Evolutionary conservation across 2,113 vertebrate genomes (phyloP).

Genomic region (Bujurquina vittata): DNA sequence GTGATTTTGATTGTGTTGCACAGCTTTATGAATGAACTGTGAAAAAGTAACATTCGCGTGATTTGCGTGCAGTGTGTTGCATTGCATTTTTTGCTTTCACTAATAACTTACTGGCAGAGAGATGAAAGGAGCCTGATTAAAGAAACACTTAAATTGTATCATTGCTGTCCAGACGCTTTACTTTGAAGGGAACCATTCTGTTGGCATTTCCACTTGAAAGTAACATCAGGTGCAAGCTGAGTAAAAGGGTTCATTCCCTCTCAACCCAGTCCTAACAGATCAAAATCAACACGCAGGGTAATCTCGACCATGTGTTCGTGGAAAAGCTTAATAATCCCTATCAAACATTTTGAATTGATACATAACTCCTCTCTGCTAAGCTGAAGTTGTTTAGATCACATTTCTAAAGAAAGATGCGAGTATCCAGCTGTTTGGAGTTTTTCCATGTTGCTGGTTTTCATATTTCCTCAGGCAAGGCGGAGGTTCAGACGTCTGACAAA

Average conservation of each 20-base stretch:
- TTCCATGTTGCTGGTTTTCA: background rate
- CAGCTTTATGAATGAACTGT: background rate
- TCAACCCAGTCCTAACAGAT: background rate
- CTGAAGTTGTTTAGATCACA: background rate
- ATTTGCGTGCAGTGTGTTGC: background rate
- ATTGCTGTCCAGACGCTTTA: background rate
- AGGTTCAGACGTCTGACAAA: background rate
- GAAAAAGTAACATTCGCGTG: background rate
- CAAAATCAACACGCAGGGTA: background rate
- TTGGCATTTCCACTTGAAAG: background rate
- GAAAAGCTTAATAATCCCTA: background rate
- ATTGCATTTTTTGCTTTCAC: background rate
- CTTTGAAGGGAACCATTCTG: slow-evolving; percentile 23
- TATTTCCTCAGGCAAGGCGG: background rate
- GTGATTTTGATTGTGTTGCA: background rate
- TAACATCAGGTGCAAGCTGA: slow-evolving; percentile 23
- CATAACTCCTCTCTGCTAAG: background rate
- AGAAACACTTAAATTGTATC: background rate
- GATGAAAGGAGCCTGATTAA: slow-evolving; percentile 18
- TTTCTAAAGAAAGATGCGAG: background rate
- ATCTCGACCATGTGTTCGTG: slow-evolving; percentile 26
- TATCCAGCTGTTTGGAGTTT: background rate
- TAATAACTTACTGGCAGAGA: slow-evolving; percentile 19
- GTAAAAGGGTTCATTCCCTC: background rate
- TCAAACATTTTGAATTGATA: slow-evolving; percentile 1